A percentile compares a stretch with the other conserved stretches of the same genome.
These are phyloP conservation scores for Argyrosomus regius DNA, from an alignment of 2,797 vertebrate species.

Conservation along the genomic window DNA sequence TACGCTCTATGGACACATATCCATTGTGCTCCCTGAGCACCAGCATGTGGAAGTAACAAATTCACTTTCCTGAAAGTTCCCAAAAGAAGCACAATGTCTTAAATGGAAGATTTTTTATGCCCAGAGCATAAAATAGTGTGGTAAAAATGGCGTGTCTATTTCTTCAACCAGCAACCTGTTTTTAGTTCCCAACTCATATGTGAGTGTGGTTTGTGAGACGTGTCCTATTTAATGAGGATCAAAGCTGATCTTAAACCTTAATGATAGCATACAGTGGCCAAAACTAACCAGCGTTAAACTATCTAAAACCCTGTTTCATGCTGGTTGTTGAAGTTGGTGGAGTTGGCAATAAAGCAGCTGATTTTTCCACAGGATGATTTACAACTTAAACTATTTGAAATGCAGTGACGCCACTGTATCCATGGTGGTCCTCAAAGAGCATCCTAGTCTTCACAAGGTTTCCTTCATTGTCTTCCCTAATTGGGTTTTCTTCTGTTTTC, in stretches of 20 bases:
- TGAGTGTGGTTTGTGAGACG: not conserved
- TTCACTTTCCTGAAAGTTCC: conserved; percentile 15
- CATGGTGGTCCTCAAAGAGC: not conserved
- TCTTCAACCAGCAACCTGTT: not conserved
- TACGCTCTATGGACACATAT: conserved; percentile 23
- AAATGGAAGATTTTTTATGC: not conserved
- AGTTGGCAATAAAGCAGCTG: conserved; percentile 12
- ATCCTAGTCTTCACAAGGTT: not conserved
- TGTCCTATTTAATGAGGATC: not conserved
- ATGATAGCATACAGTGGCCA: not conserved
- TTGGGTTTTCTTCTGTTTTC: conserved; percentile 3
- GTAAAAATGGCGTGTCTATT: conserved; percentile 1
- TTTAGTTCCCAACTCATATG: not conserved
- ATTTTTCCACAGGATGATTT: conserved; percentile 2
- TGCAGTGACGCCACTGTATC: not conserved
- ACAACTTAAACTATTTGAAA: not conserved
- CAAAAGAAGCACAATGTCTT: conserved; percentile 9
- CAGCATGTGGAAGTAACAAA: conserved; percentile 27
- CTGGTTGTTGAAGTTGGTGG: conserved; percentile 6
- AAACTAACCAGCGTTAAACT: conserved; percentile 17
- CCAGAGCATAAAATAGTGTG: not conserved
- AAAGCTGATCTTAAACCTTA: not conserved
- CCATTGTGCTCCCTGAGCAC: conserved; percentile 4
- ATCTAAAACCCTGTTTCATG: not conserved
- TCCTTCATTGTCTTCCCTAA: not conserved